These are phyloP conservation scores for Acrocyrtus sp. DNA, from an alignment of 2,888 invertebrate genomes.

Conservation along the genomic window DNA sequence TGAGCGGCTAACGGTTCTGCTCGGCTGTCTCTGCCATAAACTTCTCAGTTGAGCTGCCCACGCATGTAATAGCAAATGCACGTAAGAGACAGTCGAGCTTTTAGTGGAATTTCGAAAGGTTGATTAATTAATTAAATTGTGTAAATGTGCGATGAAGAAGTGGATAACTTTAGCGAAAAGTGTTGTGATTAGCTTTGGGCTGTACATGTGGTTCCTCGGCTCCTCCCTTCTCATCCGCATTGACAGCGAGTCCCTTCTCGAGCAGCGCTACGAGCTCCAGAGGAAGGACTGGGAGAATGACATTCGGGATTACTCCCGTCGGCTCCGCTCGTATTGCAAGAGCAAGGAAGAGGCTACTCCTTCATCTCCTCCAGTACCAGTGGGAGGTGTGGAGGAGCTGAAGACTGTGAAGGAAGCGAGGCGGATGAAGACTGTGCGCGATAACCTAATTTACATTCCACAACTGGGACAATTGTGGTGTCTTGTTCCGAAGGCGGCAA, in stretches of 20 bases:
- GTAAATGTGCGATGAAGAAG: too few relatives aligned
- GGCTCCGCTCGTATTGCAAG: neutral
- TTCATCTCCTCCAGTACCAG: neutral
- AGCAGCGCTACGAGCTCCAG: neutral
- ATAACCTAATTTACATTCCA: slow-evolving; percentile 58
- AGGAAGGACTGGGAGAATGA: neutral
- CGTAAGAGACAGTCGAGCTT: too few relatives aligned
- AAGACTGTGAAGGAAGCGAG: slow-evolving; percentile 15
- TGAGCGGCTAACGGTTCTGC: too few relatives aligned
- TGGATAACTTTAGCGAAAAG: slow-evolving; percentile 30
- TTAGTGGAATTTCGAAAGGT: too few relatives aligned
- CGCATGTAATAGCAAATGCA: too few relatives aligned
- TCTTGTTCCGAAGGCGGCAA: slow-evolving; percentile 61
- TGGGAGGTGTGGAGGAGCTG: neutral
- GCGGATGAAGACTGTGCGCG: slow-evolving; percentile 43
- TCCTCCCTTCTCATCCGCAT: slow-evolving; percentile 47
- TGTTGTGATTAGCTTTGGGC: slow-evolving; percentile 18
- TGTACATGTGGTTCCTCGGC: slow-evolving; percentile 53
- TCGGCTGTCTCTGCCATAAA: too few relatives aligned
- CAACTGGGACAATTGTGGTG: slow-evolving; percentile 61
- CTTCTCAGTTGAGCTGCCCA: too few relatives aligned
- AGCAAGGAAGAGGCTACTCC: neutral
- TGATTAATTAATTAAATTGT: too few relatives aligned
- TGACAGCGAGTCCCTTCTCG: slow-evolving; percentile 4
- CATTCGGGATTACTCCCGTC: neutral